Percentiles rank a stretch among this genome's conserved stretches.
Conservation (phyloP, 2,888 invertebrate species). For the Sinopyrophorus schimmeli region DNA sequence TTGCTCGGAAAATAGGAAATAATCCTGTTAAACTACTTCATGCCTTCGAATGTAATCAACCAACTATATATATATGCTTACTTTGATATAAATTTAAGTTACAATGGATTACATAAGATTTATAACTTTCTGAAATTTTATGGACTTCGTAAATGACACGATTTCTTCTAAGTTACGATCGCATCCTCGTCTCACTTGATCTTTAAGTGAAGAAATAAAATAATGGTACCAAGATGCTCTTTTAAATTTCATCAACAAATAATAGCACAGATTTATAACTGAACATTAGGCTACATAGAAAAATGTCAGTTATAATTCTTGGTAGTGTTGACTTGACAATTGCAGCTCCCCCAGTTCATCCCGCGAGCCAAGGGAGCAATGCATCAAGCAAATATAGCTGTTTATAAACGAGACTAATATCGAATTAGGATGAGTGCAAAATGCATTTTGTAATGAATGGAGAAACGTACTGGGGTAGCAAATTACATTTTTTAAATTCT, state of each 20-base stretch:
- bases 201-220: no score
- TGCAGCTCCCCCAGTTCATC: slow-evolving; percentile 46
- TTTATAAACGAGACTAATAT: slow-evolving; percentile 45
- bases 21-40: slow-evolving; percentile 26
- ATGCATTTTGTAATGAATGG: slow-evolving; percentile 37
- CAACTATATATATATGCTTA: slow-evolving; percentile 27
- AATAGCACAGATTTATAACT: slow-evolving; percentile 43
- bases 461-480: slow-evolving; percentile 20
- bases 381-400: slow-evolving; percentile 48
- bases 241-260: slow-evolving; percentile 51
- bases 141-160: slow-evolving; percentile 10
- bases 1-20: slow-evolving; percentile 31
- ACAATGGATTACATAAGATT: slow-evolving; percentile 22
- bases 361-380: slow-evolving; percentile 49
- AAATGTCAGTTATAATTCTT: slow-evolving; percentile 53
- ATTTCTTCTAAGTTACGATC: slow-evolving; percentile 17
- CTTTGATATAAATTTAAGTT: slow-evolving; percentile 28
- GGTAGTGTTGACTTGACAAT: slow-evolving; percentile 55
- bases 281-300: slow-evolving; percentile 48
- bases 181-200: no score
- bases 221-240: no score
- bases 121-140: slow-evolving; percentile 25
- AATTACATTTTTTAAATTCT: no score
- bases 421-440: slow-evolving; percentile 42
- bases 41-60: slow-evolving; percentile 18